Percentiles rank a stretch among this genome's conserved stretches.
phyloP scores from a whole-genome alignment of 2,888 invertebrate species.

The Campoplex nolae region DNA sequence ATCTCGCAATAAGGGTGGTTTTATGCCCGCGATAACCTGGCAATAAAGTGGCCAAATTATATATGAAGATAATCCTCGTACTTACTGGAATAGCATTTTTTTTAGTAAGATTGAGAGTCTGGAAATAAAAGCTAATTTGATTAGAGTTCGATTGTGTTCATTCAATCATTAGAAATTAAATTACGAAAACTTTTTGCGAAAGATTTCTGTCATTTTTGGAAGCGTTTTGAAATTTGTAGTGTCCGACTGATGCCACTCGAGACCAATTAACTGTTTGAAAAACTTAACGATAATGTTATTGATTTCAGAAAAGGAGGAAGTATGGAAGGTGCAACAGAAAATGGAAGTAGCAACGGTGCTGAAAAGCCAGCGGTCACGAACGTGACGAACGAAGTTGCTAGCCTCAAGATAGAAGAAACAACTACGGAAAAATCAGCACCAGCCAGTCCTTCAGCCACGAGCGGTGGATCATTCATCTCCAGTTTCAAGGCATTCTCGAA shows the following conservation, averaged over 20 bases:
- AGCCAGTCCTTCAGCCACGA: conserved; percentile 73
- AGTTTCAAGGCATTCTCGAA: conserved; percentile 92
- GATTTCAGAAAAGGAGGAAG: conserved; percentile 59
- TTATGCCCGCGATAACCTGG: conserved; percentile 2
- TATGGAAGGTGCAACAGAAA: conserved; percentile 69
- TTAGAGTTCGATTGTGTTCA: background rate
- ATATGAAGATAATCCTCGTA: conserved; percentile 12
- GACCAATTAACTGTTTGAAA: background rate
- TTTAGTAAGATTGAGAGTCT: background rate
- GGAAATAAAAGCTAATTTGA: background rate
- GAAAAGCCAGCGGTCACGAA: conserved; percentile 61
- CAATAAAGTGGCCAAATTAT: conserved; percentile 22
- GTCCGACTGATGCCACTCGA: background rate
- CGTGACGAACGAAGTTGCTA: conserved; percentile 74
- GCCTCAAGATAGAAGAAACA: conserved; percentile 76
- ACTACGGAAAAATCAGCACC: conserved; percentile 74
- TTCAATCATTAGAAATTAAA: background rate
- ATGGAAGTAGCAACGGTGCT: conserved; percentile 59
- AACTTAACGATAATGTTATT: background rate
- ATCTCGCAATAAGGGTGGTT: conserved; percentile 28
- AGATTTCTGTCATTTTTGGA: background rate
- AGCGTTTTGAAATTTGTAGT: background rate
- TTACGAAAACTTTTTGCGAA: background rate
- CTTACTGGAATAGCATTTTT: background rate
- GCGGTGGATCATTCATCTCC: conserved; percentile 75